Conservation (phyloP, 2,113 vertebrate genomes). For the Pomatorhinus ruficollis region DNA sequence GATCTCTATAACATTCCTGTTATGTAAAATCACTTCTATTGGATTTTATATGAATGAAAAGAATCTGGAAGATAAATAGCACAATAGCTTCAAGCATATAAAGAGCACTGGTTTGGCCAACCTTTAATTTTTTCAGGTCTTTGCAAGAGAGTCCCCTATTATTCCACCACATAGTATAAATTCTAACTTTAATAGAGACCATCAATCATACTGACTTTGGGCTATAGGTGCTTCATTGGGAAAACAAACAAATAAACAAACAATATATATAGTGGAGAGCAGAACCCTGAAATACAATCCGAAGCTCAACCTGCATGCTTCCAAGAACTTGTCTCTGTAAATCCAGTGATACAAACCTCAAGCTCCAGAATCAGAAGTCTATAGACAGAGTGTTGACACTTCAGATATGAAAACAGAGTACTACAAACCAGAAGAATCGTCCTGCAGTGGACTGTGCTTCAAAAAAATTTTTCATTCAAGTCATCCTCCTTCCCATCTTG, state of each 20-base stretch:
- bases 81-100: neutral
- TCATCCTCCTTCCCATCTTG: neutral
- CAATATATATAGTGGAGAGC: neutral
- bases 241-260: neutral
- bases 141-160: neutral
- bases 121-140: neutral
- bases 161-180: neutral
- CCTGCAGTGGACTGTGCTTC: neutral
- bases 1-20: neutral
- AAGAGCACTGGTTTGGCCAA: neutral
- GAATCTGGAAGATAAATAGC: neutral
- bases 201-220: neutral
- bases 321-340: neutral
- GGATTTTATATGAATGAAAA: neutral
- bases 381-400: neutral
- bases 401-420: neutral
- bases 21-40: neutral
- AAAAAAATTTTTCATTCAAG: neutral
- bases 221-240: neutral
- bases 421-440: neutral
- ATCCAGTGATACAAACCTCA: neutral
- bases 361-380: neutral
- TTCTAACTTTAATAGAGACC: neutral
- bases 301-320: neutral
- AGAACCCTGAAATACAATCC: neutral